Evolutionary conservation across 1,140 invertebrate genomes (phyloP).

Genomic region (Scaptomyza montana): DNA sequence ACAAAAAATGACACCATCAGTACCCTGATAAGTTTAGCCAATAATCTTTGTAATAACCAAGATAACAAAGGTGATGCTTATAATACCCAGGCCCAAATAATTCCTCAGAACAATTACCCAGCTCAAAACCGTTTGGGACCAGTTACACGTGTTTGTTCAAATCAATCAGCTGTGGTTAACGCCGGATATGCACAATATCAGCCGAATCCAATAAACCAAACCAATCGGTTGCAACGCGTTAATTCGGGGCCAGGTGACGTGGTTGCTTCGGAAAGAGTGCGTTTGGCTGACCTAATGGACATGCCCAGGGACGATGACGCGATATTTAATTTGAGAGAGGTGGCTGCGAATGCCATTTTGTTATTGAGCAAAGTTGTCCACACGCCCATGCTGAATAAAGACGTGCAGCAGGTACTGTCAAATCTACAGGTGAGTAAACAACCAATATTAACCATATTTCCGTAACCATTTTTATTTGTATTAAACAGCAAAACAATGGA

Average conservation of each 20-base stretch:
- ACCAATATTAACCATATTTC: neutral
- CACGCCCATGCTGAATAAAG: slow-evolving; percentile 43
- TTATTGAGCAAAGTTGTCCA: slow-evolving; percentile 45
- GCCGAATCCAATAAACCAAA: neutral
- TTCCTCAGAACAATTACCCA: neutral
- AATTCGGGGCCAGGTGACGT: neutral
- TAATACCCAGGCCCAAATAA: neutral
- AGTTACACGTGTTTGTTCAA: too few species aligned
- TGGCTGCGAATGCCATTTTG: slow-evolving; percentile 57
- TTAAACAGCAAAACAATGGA: slow-evolving; percentile 7
- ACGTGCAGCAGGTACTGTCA: slow-evolving; percentile 52
- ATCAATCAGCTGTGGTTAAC: too few species aligned
- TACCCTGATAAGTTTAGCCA: slow-evolving; percentile 12
- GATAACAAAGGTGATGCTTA: neutral
- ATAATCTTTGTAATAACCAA: neutral
- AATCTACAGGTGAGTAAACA: slow-evolving; percentile 44
- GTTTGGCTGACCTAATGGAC: slow-evolving; percentile 22
- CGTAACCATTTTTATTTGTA: neutral
- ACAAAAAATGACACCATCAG: neutral
- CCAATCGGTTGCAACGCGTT: slow-evolving; percentile 2
- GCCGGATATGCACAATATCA: neutral
- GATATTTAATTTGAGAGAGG: slow-evolving; percentile 13
- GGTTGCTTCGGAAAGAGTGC: slow-evolving; percentile 17
- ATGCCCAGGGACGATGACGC: slow-evolving; percentile 6
- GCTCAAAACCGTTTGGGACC: too few species aligned